A percentile compares a stretch with the other conserved stretches of the same genome.
These are phyloP conservation scores for Eristalis intricaria DNA, from an alignment of 2,888 invertebrate genomes.

Conservation along the genomic window DNA sequence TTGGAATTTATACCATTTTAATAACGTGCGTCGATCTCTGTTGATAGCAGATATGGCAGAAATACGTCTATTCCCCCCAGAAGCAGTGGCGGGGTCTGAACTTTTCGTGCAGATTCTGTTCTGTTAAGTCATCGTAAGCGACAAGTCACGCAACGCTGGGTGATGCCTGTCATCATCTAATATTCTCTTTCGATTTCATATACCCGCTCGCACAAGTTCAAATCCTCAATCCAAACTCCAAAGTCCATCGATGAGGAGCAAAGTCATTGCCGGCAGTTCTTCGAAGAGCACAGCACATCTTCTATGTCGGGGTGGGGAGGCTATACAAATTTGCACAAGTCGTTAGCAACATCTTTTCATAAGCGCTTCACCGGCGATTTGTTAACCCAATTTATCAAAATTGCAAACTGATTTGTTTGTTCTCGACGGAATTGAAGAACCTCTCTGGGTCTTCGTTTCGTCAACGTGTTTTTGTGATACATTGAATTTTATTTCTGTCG, in stretches of 20 bases:
- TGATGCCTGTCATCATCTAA: background rate
- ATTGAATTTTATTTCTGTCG: slow-evolving; percentile 15
- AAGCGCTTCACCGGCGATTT: slow-evolving; percentile 1
- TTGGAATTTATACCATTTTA: background rate
- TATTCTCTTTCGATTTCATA: background rate
- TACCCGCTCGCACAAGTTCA: background rate
- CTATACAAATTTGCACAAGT: slow-evolving; percentile 16
- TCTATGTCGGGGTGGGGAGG: background rate
- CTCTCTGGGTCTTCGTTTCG: background rate
- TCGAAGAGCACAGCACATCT: background rate
- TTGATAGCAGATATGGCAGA: background rate
- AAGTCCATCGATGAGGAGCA: slow-evolving; percentile 14
- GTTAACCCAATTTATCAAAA: slow-evolving; percentile 28
- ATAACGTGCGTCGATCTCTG: background rate
- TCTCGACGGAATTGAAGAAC: background rate
- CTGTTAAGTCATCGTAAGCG: background rate
- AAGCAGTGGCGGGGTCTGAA: background rate
- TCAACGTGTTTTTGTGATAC: background rate
- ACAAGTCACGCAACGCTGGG: background rate
- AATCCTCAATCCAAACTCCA: slow-evolving; percentile 21
- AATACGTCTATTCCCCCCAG: background rate
- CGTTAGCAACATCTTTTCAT: slow-evolving; percentile 10
- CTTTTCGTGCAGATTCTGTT: background rate
- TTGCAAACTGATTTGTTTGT: slow-evolving; percentile 1
- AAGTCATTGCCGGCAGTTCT: slow-evolving; percentile 17